Percentiles rank a stretch among this genome's conserved stretches.
Evolutionary conservation across 2,113 vertebrate species (phyloP).

Genomic region (Limanda limanda): DNA sequence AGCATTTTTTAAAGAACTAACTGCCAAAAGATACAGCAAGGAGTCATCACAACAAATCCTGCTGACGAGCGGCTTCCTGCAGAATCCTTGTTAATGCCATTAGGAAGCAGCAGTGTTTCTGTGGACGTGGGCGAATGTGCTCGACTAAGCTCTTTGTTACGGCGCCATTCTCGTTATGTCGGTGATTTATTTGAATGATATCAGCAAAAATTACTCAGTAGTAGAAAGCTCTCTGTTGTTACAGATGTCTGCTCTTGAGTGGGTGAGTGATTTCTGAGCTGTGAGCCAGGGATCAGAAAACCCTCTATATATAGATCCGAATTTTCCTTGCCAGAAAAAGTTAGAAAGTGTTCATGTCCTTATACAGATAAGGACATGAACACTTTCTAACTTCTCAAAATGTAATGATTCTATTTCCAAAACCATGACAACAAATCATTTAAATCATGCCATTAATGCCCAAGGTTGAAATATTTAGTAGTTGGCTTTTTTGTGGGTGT

Average conservation of each 20-base stretch:
- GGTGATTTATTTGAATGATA: slow-evolving; percentile 27
- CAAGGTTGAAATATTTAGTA: too few species aligned
- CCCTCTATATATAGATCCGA: neutral
- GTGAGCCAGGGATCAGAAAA: neutral
- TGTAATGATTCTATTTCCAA: too few species aligned
- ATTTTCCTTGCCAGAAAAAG: too few species aligned
- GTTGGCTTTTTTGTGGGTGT: neutral
- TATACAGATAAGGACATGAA: too few species aligned
- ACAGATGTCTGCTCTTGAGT: slow-evolving; percentile 5
- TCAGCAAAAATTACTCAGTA: slow-evolving; percentile 6
- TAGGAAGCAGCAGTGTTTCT: slow-evolving; percentile 40
- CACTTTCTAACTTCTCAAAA: too few species aligned
- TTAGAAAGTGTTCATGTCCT: too few species aligned
- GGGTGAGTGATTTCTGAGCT: slow-evolving; percentile 14
- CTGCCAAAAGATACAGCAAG: slow-evolving; percentile 23
- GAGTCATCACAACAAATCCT: slow-evolving; percentile 19
- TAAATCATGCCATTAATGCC: too few species aligned
- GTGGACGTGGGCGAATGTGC: slow-evolving; percentile 44
- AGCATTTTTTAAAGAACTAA: slow-evolving; percentile 32
- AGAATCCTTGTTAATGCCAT: slow-evolving; percentile 39
- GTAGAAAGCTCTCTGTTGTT: slow-evolving; percentile 15
- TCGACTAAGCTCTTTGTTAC: slow-evolving; percentile 39
- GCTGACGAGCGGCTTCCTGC: slow-evolving; percentile 46
- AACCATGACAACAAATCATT: too few species aligned
- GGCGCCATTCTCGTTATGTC: slow-evolving; percentile 28